Percentiles rank a stretch among this genome's conserved stretches.
Evolutionary conservation across 2,888 invertebrate species (phyloP).

Genomic region (Hydrotaea diabolus): DNA sequence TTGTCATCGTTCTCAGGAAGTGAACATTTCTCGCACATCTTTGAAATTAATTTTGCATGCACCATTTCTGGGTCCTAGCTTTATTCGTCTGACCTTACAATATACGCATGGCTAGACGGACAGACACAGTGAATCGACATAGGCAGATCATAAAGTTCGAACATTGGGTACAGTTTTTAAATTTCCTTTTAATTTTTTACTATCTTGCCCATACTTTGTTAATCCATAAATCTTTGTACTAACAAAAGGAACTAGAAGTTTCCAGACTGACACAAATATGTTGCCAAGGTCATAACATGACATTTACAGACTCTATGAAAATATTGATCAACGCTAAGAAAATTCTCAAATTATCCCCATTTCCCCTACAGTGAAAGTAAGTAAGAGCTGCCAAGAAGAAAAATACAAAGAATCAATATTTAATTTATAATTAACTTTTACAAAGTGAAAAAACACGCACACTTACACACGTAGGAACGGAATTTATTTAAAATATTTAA

Average conservation of each 20-base stretch:
- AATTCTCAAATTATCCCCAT: not conserved
- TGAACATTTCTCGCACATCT: too few species aligned
- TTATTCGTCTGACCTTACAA: too few species aligned
- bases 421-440: slow-evolving; percentile 80
- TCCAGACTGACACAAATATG: slow-evolving; percentile 12
- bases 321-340: not conserved
- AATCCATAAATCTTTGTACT: slow-evolving; percentile 10
- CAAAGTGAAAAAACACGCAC: slow-evolving; percentile 53
- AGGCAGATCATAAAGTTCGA: too few species aligned
- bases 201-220: too few species aligned
- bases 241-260: not conserved
- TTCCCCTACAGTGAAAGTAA: not conserved
- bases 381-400: slow-evolving; percentile 2
- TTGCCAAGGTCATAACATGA: slow-evolving; percentile 32
- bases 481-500: slow-evolving; percentile 63
- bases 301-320: slow-evolving; percentile 16
- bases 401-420: slow-evolving; percentile 78
- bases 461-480: too few species aligned
- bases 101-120: too few species aligned
- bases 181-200: too few species aligned
- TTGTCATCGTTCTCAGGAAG: too few species aligned
- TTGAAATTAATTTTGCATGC: too few species aligned
- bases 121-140: too few species aligned
- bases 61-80: too few species aligned
- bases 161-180: too few species aligned